A percentile compares a stretch with the other conserved stretches of the same genome.
Evolutionary conservation across 2,888 invertebrate genomes (phyloP).

Genomic region (Himalopsyche kuldschensis): DNA sequence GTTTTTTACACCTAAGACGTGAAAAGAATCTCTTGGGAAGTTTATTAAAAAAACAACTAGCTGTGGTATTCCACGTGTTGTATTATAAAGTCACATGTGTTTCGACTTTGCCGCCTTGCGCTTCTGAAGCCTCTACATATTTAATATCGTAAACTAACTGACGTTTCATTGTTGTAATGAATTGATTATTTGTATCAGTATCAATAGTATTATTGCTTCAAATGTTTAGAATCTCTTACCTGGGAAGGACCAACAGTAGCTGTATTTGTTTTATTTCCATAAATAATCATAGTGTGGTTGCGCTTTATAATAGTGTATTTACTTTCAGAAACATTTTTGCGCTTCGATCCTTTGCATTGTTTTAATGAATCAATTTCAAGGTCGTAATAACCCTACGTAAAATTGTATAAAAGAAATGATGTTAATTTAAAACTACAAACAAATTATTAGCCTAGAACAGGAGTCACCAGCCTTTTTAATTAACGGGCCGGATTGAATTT

Average conservation of each 20-base stretch:
- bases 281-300: neutral
- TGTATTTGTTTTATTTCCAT: neutral
- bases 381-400: neutral
- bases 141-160: neutral
- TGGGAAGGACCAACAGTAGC: neutral
- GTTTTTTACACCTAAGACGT: too few species aligned
- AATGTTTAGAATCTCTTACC: neutral
- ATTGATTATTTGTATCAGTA: neutral
- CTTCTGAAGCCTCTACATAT: too few species aligned
- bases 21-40: too few species aligned
- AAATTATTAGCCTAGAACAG: too few species aligned
- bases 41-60: too few species aligned
- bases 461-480: too few species aligned
- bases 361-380: neutral
- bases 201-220: neutral
- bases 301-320: neutral
- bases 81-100: too few species aligned
- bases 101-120: too few species aligned
- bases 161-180: neutral
- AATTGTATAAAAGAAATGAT: too few species aligned
- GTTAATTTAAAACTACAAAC: too few species aligned
- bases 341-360: neutral
- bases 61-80: too few species aligned
- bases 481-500: too few species aligned
- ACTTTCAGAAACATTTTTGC: neutral